A percentile compares a stretch with the other conserved stretches of the same genome.
phyloP scores from a whole-genome alignment of 2,888 invertebrate genomes.

The Macropis europaea region DNA sequence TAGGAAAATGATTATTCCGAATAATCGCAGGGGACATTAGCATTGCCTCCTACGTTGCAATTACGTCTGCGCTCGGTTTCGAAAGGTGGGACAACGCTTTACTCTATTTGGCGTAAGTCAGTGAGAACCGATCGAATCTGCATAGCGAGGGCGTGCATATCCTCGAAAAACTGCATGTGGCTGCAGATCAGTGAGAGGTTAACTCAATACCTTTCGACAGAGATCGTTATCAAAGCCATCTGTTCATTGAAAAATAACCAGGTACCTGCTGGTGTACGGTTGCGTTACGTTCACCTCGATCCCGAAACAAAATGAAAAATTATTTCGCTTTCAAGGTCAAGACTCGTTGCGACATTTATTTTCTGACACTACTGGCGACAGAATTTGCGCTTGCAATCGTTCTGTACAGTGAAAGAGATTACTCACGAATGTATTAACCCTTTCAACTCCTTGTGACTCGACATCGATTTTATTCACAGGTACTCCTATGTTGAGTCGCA shows the following conservation, averaged over 20 bases:
- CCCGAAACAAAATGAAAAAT: constrained; percentile 12
- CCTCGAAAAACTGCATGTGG: constrained; percentile 2
- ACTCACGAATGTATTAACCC: too few relatives aligned
- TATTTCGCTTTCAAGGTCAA: constrained; percentile 16
- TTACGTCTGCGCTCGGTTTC: constrained; percentile 23
- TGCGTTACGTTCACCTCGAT: constrained; percentile 4
- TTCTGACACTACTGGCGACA: too few relatives aligned
- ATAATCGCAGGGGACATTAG: neutral
- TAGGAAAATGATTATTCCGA: constrained; percentile 18
- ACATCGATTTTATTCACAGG: too few relatives aligned
- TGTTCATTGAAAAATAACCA: constrained; percentile 12
- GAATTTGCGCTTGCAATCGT: neutral
- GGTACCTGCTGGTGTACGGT: neutral
- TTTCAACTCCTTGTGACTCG: too few relatives aligned
- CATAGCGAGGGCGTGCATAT: neutral
- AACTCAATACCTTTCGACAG: constrained; percentile 4
- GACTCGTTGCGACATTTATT: too few relatives aligned
- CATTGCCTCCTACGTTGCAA: constrained; percentile 18
- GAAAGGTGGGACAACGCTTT: constrained; percentile 22
- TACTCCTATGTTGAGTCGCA: too few relatives aligned
- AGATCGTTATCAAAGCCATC: constrained; percentile 25
- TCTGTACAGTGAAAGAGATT: too few relatives aligned
- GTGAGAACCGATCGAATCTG: constrained; percentile 8
- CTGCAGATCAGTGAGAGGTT: constrained; percentile 11
- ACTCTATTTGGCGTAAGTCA: constrained; percentile 5